These are phyloP conservation scores for Bothrops jararaca DNA, from an alignment of 2,113 vertebrate genomes.

Conservation along the genomic window DNA sequence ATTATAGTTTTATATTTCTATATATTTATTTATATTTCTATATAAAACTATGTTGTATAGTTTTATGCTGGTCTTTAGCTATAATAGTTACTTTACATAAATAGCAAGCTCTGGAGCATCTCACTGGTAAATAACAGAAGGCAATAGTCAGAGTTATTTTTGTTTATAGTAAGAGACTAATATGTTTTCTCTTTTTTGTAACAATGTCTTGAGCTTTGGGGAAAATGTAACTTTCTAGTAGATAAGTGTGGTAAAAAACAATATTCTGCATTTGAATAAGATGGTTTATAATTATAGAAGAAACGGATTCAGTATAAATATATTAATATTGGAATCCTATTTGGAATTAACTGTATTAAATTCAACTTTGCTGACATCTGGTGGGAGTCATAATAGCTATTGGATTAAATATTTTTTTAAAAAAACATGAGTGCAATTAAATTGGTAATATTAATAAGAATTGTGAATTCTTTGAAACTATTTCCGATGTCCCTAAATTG, in stretches of 20 bases:
- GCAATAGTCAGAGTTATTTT: background rate
- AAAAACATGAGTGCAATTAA: background rate
- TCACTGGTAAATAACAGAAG: background rate
- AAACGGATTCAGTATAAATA: background rate
- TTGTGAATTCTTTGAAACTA: background rate
- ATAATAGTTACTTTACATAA: background rate
- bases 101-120: background rate
- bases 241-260: background rate
- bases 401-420: background rate
- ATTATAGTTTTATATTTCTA: background rate
- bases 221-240: background rate
- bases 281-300: background rate
- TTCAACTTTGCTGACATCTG: background rate
- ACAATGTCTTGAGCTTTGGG: background rate
- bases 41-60: background rate
- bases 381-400: background rate
- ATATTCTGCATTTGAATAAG: background rate
- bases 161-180: background rate
- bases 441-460: background rate
- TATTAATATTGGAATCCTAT: background rate
- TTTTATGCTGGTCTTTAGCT: background rate
- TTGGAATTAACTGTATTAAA: background rate
- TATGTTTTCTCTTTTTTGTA: background rate
- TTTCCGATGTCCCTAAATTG: background rate
- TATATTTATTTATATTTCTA: background rate